Base-by-base conservation (phyloP, 2,797 vertebrate species). In the Enteromius radiatus region DNA sequence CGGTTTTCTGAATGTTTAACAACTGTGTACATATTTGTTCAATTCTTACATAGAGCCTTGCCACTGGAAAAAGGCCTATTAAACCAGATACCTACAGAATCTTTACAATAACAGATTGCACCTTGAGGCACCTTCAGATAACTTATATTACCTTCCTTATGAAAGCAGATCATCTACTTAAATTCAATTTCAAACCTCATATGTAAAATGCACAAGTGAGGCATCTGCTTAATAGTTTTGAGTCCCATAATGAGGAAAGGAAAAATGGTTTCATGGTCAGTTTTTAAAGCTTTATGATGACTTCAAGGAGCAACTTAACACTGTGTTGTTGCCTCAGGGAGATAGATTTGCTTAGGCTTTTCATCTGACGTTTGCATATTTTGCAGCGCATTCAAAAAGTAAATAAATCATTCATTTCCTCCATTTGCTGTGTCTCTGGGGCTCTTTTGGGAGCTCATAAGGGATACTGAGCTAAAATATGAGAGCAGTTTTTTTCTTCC, bases 321-420 rank as follows among this genome's bases (percentile, higher is more conserved):
- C 59, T 73, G 47, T 61, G 80, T 65, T 78, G 33, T 76, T 70
- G 79, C 71, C 61, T 79, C 31, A 64, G 59, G 74, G 63, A 81
- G 17, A 84, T 33, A 85, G 45, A 89, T 90, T 89, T 91, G 85
- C 90, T 86, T 81, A 85, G 36, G 83, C 85, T 88, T 92, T 92
- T 91, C 88, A 91, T 92, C 90, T 84, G 77, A 86, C 90, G 63
- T 89, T 86, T 87, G 85, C 87, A 85, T 81, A 88, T 92, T 89
- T 90, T 82, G 86, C 77, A 74, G 78, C 52, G 61, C n/a, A 33
- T 90, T 89, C 87, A 84, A 69, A 90, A 90, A 84, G 87, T 85
- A 80, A 87, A 91, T 91, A 86, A 92, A 92, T 90, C 83, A 92
- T 93, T 92, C 56, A 84, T 84, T 77, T 68, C 45, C 52, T 76